Base-by-base conservation (phyloP, 92 coral and sea anemone genomes). In the Heliopora coerulea region DNA sequence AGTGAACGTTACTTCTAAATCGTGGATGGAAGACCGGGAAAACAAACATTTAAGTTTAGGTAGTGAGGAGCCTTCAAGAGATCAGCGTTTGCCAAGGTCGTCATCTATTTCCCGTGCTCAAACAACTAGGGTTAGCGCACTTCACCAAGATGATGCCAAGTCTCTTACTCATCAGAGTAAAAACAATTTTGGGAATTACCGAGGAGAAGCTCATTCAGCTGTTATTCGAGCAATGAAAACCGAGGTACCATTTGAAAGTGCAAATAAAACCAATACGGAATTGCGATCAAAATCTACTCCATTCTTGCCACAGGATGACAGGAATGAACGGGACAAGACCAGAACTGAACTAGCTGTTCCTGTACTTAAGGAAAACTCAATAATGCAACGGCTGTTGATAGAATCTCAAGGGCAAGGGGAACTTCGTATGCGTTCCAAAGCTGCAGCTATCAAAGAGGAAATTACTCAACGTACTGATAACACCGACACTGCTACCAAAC, bases 91-190 rank as follows among this genome's bases (percentile, higher is more conserved):
- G n/a, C 77, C 77, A 21, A 70, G 77, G 50, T 70, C 77, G 2
- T 70, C 77, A 25, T 70, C 77, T 21, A 52, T 70, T 34, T 70
- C 77, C 49, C 77, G 77, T 12, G 77, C 77, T 33, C 77, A 52
- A 27, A 30, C 77, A 52, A 54, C 49, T 34, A 54, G 63, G 25
- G 50, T 54, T 1, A 70, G 54, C 31, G 54, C 62, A n/a, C 63
- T 52, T 0, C 62, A 50, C 3, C 37, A 50, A 20, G 62, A 54
- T 54, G 62, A 70, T 31, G 35, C 62, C 30, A 52, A 32, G 25
- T 34, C 77, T 33, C 63, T 63, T 2, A 37, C 28, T 21, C 19
- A 11, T 68, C 25, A 54, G 26, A 17, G 31, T 1, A 52, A 52
- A 20, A 17, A 17, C 58, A 58, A n/a, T 28, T 44, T 18, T 40